phyloP scores from a whole-genome alignment of 1,140 invertebrate species.

The Pristionchus pacificus region DNA sequence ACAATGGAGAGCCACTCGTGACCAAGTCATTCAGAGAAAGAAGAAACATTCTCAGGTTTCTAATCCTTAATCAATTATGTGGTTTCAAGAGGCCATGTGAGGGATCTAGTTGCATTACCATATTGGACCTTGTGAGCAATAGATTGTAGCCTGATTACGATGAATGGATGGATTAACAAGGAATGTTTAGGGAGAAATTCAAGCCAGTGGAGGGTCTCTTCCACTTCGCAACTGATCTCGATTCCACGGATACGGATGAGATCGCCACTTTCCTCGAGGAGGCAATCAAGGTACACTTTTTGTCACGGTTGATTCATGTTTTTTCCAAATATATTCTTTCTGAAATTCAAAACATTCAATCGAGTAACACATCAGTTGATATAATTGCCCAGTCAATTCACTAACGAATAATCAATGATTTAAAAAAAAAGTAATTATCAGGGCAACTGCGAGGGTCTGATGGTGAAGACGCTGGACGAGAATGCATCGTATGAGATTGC shows the following conservation, averaged over 20 bases:
- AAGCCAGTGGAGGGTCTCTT: slow-evolving; percentile 72
- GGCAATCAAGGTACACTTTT: slow-evolving; percentile 69
- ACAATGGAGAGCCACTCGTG: slow-evolving; percentile 84
- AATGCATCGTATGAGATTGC: slow-evolving; percentile 97
- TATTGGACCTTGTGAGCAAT: too few relatives aligned
- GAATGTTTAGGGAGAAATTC: slow-evolving; percentile 47
- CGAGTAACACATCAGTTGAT: too few relatives aligned
- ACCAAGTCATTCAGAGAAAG: slow-evolving; percentile 73
- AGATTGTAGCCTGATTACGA: too few relatives aligned
- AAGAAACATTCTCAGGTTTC: slow-evolving; percentile 69
- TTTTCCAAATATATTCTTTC: too few relatives aligned
- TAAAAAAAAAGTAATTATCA: slow-evolving; percentile 6
- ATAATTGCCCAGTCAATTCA: too few relatives aligned
- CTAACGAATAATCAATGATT: too few relatives aligned
- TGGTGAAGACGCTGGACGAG: slow-evolving; percentile 91
- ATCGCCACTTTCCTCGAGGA: slow-evolving; percentile 90
- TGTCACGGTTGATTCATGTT: too few relatives aligned
- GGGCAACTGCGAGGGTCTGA: slow-evolving; percentile 94
- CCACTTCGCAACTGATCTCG: slow-evolving; percentile 78
- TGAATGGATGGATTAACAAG: too few relatives aligned
- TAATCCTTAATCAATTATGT: too few relatives aligned
- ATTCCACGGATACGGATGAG: slow-evolving; percentile 82
- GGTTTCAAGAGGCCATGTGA: too few relatives aligned
- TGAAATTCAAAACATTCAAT: too few relatives aligned
- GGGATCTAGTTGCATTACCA: too few relatives aligned